Conservation (phyloP, 1,140 invertebrate genomes). For the Rhyzopertha dominica region DNA sequence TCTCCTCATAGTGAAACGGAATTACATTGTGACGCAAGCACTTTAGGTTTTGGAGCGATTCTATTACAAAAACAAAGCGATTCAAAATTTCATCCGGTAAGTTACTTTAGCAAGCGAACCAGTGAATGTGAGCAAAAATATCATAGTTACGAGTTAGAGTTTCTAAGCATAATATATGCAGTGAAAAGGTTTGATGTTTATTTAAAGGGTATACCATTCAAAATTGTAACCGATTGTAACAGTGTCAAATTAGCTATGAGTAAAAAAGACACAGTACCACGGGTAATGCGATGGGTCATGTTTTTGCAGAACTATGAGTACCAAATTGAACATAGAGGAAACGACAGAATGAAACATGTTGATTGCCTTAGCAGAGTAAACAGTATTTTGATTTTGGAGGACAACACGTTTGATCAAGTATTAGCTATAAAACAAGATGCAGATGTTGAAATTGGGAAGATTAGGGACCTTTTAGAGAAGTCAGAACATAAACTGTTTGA, state of each 20-base stretch:
- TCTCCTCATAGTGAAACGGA: constrained; percentile 18
- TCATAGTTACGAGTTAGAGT: constrained; percentile 29
- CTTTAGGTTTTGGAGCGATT: constrained; percentile 21
- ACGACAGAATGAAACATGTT: constrained; percentile 21
- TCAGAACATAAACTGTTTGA: too few relatives aligned
- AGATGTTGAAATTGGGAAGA: too few relatives aligned
- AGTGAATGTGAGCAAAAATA: constrained; percentile 25
- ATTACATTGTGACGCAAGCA: constrained; percentile 14
- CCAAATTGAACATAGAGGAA: constrained; percentile 21
- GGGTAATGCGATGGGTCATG: constrained; percentile 29
- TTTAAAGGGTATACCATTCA: too few relatives aligned
- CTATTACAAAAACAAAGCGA: constrained; percentile 36
- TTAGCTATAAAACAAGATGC: too few relatives aligned
- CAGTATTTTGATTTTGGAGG: too few relatives aligned
- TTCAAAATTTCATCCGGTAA: constrained; percentile 27
- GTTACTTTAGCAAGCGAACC: constrained; percentile 36
- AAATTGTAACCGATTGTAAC: too few relatives aligned
- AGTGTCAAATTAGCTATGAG: too few relatives aligned
- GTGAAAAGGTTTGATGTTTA: too few relatives aligned
- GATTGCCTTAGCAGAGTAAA: constrained; percentile 27
- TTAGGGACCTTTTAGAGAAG: too few relatives aligned
- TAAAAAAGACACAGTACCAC: constrained; percentile 14
- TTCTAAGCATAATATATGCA: too few relatives aligned
- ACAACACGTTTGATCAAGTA: too few relatives aligned
- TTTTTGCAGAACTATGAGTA: constrained; percentile 25